Evolutionary conservation across 2,113 vertebrate species (phyloP).

Genomic region (Gasterosteus nipponicus): DNA sequence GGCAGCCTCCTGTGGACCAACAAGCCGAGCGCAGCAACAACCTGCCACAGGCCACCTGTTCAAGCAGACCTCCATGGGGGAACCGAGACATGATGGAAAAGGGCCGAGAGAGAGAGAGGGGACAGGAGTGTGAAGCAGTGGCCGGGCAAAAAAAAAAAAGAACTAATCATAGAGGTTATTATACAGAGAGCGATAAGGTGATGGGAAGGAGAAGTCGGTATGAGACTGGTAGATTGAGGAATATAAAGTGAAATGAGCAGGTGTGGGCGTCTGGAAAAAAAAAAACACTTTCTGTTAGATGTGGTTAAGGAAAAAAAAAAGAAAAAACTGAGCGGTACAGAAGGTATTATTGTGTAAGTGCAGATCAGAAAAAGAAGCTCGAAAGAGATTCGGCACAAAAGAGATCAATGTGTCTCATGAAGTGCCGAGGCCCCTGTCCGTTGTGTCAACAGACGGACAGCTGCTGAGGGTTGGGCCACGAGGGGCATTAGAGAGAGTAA

Average conservation of each 20-base stretch:
- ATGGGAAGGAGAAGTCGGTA: slow-evolving; percentile 13
- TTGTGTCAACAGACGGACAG: slow-evolving; percentile 67
- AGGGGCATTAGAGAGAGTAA: slow-evolving; percentile 80
- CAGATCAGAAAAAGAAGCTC: slow-evolving; percentile 2
- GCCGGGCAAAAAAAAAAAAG: slow-evolving; percentile 14
- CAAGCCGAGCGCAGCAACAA: slow-evolving; percentile 72
- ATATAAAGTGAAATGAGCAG: slow-evolving; percentile 5
- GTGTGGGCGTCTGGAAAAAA: background rate
- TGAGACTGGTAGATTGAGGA: slow-evolving; percentile 21
- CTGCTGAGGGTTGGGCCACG: slow-evolving; percentile 70
- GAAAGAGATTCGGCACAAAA: background rate
- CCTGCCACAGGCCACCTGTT: slow-evolving; percentile 77
- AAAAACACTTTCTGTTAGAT: background rate
- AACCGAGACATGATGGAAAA: slow-evolving; percentile 52
- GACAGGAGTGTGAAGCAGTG: slow-evolving; percentile 49
- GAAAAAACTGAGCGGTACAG: background rate
- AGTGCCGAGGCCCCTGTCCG: slow-evolving; percentile 27
- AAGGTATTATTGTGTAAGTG: background rate
- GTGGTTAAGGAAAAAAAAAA: background rate
- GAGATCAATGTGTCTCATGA: slow-evolving; percentile 41
- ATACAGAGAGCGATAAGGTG: slow-evolving; percentile 33
- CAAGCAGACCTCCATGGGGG: slow-evolving; percentile 45
- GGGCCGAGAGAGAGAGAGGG: slow-evolving; percentile 44
- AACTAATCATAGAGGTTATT: slow-evolving; percentile 58
- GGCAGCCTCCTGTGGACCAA: slow-evolving; percentile 65